Evolutionary conservation across 2,113 vertebrate species (phyloP).

Genomic region (Kryptolebias marmoratus): DNA sequence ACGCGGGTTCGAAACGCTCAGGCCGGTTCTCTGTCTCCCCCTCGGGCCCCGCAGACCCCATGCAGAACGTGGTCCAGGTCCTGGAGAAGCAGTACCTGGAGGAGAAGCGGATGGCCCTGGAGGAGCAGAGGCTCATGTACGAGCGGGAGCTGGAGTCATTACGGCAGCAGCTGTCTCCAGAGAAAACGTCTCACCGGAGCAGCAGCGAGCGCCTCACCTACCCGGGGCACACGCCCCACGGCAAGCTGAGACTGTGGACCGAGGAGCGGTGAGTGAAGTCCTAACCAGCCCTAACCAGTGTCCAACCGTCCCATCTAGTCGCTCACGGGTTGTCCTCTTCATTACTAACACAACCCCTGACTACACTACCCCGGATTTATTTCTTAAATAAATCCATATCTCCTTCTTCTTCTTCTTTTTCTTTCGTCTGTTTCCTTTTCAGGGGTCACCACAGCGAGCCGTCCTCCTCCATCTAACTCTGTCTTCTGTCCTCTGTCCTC

Average conservation of each 20-base stretch:
- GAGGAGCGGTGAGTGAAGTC: conserved; percentile 88
- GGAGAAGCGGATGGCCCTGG: conserved; percentile 92
- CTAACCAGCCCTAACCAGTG: too few relatives aligned
- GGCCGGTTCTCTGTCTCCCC: neutral
- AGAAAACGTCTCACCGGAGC: conserved; percentile 83
- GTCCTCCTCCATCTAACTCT: too few relatives aligned
- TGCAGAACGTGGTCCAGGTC: conserved; percentile 94
- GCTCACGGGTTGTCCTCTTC: too few relatives aligned
- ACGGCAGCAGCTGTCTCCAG: conserved; percentile 93
- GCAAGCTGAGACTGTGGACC: conserved; percentile 92
- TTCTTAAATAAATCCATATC: too few relatives aligned
- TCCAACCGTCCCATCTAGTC: neutral
- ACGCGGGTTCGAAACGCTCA: neutral
- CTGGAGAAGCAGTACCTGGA: conserved; percentile 97
- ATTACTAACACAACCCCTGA: too few relatives aligned
- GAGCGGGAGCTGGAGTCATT: conserved; percentile 93
- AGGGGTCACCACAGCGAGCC: too few relatives aligned
- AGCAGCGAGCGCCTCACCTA: conserved; percentile 85
- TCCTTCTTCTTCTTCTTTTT: too few relatives aligned
- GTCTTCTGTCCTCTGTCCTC: too few relatives aligned
- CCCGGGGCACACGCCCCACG: conserved; percentile 83
- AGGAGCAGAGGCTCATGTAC: conserved; percentile 96
- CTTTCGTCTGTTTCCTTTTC: too few relatives aligned
- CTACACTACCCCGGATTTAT: too few relatives aligned
- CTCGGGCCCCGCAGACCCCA: conserved; percentile 83